phyloP scores from a whole-genome alignment of 1,140 invertebrate genomes.

The Drosophila melanica region DNA sequence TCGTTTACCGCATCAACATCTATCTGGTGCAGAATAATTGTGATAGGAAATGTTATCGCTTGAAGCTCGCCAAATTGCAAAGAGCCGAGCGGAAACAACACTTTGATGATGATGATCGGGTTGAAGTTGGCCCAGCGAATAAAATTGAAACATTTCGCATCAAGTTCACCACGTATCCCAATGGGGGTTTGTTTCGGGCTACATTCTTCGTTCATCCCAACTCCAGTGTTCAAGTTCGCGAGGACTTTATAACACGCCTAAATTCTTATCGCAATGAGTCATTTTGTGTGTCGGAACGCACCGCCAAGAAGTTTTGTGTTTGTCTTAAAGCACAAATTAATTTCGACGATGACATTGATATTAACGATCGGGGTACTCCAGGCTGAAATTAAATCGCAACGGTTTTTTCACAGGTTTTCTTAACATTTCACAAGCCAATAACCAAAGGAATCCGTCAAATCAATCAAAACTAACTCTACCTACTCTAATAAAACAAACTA shows the following conservation, averaged over 20 bases:
- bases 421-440: no score
- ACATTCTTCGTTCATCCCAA: neutral
- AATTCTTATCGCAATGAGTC: conserved; percentile 34
- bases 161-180: conserved; percentile 35
- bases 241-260: conserved; percentile 39
- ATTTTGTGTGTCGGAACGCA: conserved; percentile 27
- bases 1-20: conserved; percentile 84
- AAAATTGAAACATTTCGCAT: conserved; percentile 15
- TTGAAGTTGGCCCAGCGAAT: neutral
- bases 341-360: neutral
- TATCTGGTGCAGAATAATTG: conserved; percentile 69
- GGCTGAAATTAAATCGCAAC: neutral
- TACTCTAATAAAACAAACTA: no score
- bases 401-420: no score
- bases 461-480: no score
- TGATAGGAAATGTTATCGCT: conserved; percentile 3
- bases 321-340: neutral
- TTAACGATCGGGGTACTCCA: neutral
- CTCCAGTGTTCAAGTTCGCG: neutral
- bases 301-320: conserved; percentile 43
- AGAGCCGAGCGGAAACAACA: conserved; percentile 25
- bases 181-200: conserved; percentile 17
- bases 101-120: conserved; percentile 10
- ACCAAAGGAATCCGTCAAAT: no score
- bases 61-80: conserved; percentile 7